phyloP scores from a whole-genome alignment of 2,888 invertebrate genomes.

The Microchrysa polita region DNA sequence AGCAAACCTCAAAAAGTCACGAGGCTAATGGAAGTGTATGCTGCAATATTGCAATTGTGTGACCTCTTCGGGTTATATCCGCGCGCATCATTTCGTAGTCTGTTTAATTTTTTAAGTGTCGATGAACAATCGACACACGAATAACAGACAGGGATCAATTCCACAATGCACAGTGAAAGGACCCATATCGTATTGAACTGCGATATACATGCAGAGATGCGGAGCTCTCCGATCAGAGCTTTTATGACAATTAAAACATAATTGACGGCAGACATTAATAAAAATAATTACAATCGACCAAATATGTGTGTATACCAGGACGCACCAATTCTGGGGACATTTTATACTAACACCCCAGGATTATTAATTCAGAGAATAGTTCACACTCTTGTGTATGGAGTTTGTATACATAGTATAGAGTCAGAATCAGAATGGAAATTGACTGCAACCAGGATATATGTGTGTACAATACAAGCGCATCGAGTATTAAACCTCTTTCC shows the following conservation, averaged over 20 bases:
- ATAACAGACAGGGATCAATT: conserved; percentile 37
- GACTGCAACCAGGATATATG: too few relatives aligned
- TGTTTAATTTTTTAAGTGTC: conserved; percentile 39
- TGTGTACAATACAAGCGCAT: too few relatives aligned
- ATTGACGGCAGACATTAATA: conserved; percentile 63
- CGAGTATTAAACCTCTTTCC: too few relatives aligned
- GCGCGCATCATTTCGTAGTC: conserved; percentile 29
- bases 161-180: conserved; percentile 14
- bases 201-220: too few relatives aligned
- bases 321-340: not conserved
- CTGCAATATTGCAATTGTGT: conserved; percentile 27
- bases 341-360: not conserved
- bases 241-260: conserved; percentile 65
- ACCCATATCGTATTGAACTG: too few relatives aligned
- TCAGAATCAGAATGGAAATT: too few relatives aligned
- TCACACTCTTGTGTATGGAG: too few relatives aligned
- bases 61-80: not conserved
- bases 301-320: conserved; percentile 1
- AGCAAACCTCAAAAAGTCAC: conserved; percentile 11
- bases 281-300: conserved; percentile 55
- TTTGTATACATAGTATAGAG: too few relatives aligned
- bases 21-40: conserved; percentile 12
- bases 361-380: conserved; percentile 30
- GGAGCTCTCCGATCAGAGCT: conserved; percentile 51
- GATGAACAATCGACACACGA: conserved; percentile 34